These are phyloP conservation scores for Lydus trimaculatus DNA, from an alignment of 2,888 invertebrate genomes.

Conservation along the genomic window DNA sequence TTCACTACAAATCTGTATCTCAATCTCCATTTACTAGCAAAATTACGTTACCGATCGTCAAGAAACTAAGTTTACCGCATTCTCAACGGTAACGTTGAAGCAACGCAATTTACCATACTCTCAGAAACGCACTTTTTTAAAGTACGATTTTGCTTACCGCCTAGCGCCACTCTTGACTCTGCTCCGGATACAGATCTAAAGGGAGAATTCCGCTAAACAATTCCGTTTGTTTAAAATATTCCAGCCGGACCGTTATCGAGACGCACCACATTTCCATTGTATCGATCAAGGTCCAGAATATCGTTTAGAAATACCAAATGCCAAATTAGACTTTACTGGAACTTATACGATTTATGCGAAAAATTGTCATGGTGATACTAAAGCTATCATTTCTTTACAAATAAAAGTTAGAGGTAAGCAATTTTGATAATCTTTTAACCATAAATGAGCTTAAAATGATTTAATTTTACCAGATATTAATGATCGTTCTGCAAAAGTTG, in stretches of 20 bases:
- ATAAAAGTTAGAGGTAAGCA: slow-evolving; percentile 80
- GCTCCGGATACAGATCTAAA: too few relatives aligned
- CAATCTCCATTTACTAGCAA: background rate
- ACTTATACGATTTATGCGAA: slow-evolving; percentile 85
- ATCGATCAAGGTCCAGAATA: slow-evolving; percentile 81
- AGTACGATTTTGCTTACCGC: too few relatives aligned
- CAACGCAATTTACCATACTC: too few relatives aligned
- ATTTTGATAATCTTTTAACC: background rate
- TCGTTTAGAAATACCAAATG: slow-evolving; percentile 84
- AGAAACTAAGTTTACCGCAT: too few relatives aligned
- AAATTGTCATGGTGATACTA: slow-evolving; percentile 84
- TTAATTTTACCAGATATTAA: slow-evolving; percentile 9
- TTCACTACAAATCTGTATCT: too few relatives aligned
- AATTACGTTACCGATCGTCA: too few relatives aligned
- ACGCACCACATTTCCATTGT: slow-evolving; percentile 82
- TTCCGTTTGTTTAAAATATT: slow-evolving; percentile 42
- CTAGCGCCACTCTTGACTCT: too few relatives aligned
- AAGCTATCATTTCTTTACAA: slow-evolving; percentile 87
- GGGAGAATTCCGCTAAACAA: too few relatives aligned
- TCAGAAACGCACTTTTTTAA: too few relatives aligned
- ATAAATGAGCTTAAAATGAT: background rate
- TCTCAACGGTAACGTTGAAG: too few relatives aligned
- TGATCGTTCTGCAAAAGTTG: background rate
- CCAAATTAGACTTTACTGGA: slow-evolving; percentile 86
- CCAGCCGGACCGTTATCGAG: slow-evolving; percentile 87